These are phyloP conservation scores for Strigamia maritima DNA, from an alignment of 2,888 invertebrate species.

Conservation along the genomic window DNA sequence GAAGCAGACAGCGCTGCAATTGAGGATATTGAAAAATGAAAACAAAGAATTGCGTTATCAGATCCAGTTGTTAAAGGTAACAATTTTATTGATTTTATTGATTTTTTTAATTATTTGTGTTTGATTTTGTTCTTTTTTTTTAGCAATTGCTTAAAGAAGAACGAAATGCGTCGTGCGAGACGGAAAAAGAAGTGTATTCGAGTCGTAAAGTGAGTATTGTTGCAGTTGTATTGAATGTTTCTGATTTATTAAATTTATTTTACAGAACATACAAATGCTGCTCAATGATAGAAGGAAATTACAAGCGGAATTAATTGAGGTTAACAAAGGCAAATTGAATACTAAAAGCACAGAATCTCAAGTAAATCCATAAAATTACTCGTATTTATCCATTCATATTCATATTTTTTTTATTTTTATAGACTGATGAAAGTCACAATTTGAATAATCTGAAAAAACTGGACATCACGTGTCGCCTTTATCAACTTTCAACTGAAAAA, in stretches of 20 bases:
- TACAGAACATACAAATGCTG: neutral
- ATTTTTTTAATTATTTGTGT: no score
- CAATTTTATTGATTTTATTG: neutral
- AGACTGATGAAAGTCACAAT: neutral
- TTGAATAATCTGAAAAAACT: neutral
- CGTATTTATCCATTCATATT: neutral
- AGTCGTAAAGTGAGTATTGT: neutral
- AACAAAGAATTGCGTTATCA: neutral
- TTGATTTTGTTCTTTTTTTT: neutral
- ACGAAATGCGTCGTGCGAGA: neutral
- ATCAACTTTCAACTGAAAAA: constrained; percentile 5
- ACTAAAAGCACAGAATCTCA: neutral
- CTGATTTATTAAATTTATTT: neutral
- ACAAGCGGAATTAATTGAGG: neutral
- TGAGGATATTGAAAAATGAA: neutral
- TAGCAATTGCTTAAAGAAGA: neutral
- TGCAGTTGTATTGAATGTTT: neutral
- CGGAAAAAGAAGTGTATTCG: neutral
- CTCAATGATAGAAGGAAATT: neutral
- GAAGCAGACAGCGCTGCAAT: neutral
- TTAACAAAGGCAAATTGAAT: neutral
- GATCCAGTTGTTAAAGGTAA: neutral
- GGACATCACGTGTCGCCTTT: neutral
- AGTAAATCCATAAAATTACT: neutral
- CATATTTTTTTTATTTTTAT: neutral